phyloP scores from a whole-genome alignment of 2,888 invertebrate species.

The Eristalis intricaria region DNA sequence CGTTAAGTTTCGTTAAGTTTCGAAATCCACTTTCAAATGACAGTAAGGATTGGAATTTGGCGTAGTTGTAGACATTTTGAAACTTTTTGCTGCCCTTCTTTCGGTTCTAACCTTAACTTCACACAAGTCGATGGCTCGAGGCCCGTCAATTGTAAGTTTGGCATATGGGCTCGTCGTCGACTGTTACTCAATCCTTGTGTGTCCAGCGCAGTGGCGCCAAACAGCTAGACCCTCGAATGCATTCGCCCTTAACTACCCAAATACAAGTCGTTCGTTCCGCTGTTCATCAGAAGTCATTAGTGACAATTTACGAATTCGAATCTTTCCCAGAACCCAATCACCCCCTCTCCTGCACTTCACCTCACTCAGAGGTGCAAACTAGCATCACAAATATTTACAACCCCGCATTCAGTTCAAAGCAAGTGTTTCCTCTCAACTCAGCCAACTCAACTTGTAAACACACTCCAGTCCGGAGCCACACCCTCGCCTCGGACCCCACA shows the following conservation, averaged over 20 bases:
- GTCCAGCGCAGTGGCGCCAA: too few species aligned
- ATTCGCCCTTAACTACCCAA: background rate
- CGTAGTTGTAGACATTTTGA: too few species aligned
- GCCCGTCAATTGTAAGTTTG: too few species aligned
- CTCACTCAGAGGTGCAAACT: conserved; percentile 44
- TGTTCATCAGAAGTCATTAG: background rate
- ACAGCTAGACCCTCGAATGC: too few species aligned
- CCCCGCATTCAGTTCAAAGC: conserved; percentile 10
- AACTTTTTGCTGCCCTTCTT: too few species aligned
- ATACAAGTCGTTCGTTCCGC: background rate
- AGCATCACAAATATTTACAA: conserved; percentile 56
- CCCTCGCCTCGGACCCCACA: background rate
- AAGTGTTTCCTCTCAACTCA: background rate
- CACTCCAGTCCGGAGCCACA: background rate
- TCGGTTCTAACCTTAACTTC: too few species aligned
- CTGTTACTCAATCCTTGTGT: too few species aligned
- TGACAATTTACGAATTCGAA: background rate
- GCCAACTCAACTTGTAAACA: background rate
- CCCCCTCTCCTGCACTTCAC: background rate
- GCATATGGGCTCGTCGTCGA: too few species aligned
- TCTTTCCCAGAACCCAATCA: conserved; percentile 49
- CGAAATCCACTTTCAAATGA: too few species aligned
- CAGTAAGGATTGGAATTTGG: too few species aligned
- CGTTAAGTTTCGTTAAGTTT: too few species aligned
- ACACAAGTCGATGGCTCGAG: too few species aligned